Evolutionary conservation across 1,140 invertebrate species (phyloP), one percentile per base, ranked within the genome.

Genomic region (Radopholus similis): DNA sequence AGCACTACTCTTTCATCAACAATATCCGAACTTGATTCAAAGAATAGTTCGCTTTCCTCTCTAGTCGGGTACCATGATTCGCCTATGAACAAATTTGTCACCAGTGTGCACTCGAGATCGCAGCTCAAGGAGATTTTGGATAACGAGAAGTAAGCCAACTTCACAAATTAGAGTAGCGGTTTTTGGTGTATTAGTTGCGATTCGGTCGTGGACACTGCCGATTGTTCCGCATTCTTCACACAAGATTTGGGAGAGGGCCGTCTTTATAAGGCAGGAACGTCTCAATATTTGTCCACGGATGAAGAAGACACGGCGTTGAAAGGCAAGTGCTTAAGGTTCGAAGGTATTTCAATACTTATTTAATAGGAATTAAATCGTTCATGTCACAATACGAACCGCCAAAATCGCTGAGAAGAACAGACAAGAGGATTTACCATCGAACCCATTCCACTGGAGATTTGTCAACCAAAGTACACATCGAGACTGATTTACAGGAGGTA

Each of bases 41-140:
- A 49, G 34, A 40, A 65, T 21, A 18, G 58, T 26, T 68, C 66
- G 0, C 44, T 68, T 11, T 51, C 59, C 15, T 49, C 65, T 4
- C 15, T 56, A 26, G 44, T 68, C 32, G 66, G 66, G 2, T 68
- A 68, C 37, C 62, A 49, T 4, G 66, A 68, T 42, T 68, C 66
- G 23, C 66, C 66, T 8, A 21, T 54, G 2, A 68, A 66, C 47
- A 51, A 30, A 18, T 42, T 38, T 13, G 54, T 68, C 34, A 37
- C 66, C 8, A 68, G 64, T 32, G 37, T 68, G 5, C 54, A 68
- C 23, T 64, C 66, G 26, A 21, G 15, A 32, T 34, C 49, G 8
- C 66, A 68, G 54, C 60, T 68, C 28, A 38, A 32, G n/a, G 21
- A 56, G 30, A 23, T 68, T 11, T 28, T 68, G 38, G 37, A 51